A percentile compares a stretch with the other conserved stretches of the same genome.
Evolutionary conservation across 1,140 invertebrate genomes (phyloP).

Genomic region (Ooceraea biroi): DNA sequence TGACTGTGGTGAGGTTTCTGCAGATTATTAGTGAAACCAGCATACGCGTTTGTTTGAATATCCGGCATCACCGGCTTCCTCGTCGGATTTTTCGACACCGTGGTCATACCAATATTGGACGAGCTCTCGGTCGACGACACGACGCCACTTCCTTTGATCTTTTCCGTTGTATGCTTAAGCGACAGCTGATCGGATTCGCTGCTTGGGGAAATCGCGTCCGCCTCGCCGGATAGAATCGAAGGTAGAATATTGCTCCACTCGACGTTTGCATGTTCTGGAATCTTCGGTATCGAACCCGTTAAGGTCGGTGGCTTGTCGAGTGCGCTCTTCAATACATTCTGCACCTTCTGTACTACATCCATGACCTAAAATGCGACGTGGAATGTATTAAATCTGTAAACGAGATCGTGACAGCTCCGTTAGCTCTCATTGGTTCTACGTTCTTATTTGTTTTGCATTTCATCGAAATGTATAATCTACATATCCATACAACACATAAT

Average conservation of each 20-base stretch:
- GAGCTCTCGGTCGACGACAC: background rate
- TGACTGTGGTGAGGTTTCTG: conserved; percentile 16
- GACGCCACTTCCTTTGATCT: background rate
- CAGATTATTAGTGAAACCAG: conserved; percentile 37
- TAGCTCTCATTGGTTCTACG: background rate
- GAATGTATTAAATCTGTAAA: conserved; percentile 41
- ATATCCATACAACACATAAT: too few relatives aligned
- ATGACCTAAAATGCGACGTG: conserved; percentile 87
- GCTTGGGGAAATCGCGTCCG: conserved; percentile 72
- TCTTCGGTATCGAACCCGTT: conserved; percentile 88
- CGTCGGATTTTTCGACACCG: background rate
- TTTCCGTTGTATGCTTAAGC: conserved; percentile 1
- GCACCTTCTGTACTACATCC: conserved; percentile 92
- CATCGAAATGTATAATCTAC: conserved; percentile 4
- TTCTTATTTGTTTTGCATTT: background rate
- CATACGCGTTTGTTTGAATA: conserved; percentile 34
- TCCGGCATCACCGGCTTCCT: background rate
- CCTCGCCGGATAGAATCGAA: conserved; percentile 90
- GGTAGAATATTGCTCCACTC: conserved; percentile 93
- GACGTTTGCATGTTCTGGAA: conserved; percentile 87
- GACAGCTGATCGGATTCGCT: conserved; percentile 42
- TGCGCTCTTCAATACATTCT: conserved; percentile 92
- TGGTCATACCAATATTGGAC: background rate
- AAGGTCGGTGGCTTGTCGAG: conserved; percentile 89
- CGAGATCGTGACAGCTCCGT: conserved; percentile 20